These are phyloP conservation scores for Melanostoma scalare DNA, from an alignment of 2,888 invertebrate genomes.

Conservation along the genomic window DNA sequence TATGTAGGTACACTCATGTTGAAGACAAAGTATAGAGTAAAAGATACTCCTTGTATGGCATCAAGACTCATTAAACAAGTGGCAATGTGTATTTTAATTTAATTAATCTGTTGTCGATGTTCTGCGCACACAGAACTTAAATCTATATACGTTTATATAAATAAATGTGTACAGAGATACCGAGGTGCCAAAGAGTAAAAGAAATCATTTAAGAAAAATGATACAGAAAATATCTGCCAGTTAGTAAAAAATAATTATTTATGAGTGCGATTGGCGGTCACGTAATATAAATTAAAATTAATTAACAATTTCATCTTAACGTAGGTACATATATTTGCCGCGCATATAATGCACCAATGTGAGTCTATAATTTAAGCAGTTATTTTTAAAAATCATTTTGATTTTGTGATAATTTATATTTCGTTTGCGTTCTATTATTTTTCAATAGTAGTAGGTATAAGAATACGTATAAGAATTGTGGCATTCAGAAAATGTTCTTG, in stretches of 20 bases:
- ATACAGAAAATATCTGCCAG: conserved; percentile 32
- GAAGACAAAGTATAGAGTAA: neutral
- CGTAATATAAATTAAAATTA: conserved; percentile 70
- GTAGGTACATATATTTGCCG: conserved; percentile 31
- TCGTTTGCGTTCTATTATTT: neutral
- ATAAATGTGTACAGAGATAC: neutral
- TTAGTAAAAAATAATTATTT: conserved; percentile 42
- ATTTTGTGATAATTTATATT: neutral
- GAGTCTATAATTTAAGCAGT: neutral
- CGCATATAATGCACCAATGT: conserved; percentile 18
- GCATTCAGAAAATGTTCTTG: conserved; percentile 34
- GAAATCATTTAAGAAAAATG: conserved; percentile 46
- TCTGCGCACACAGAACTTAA: neutral
- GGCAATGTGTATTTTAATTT: conserved; percentile 61
- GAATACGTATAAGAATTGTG: neutral
- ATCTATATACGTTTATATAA: neutral
- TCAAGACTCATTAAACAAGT: conserved; percentile 60
- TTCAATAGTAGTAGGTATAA: too few species aligned
- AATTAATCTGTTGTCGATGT: conserved; percentile 60
- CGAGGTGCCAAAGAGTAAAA: conserved; percentile 5
- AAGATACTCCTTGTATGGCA: conserved; percentile 57
- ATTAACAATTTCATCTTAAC: conserved; percentile 57
- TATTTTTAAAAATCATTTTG: conserved; percentile 1
- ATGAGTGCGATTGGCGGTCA: conserved; percentile 53
- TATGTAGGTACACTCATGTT: conserved; percentile 8